Conservation (phyloP, 2,113 vertebrate genomes). For the Promerops cafer region DNA sequence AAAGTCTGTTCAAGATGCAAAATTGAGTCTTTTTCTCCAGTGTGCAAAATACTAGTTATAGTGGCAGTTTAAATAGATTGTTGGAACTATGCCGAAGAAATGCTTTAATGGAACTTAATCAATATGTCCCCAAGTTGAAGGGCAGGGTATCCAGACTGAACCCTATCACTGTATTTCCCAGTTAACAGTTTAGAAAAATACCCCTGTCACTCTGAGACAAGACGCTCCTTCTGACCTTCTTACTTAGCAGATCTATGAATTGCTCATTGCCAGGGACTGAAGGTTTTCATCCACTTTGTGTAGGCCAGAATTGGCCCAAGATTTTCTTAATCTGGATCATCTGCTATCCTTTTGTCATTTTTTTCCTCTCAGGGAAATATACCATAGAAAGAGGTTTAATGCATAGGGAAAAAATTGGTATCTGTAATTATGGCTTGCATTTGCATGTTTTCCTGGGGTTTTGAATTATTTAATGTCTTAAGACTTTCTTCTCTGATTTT, state of each 20-base stretch:
- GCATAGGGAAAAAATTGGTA: not conserved
- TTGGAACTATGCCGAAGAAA: not conserved
- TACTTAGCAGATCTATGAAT: not conserved
- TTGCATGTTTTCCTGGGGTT: not conserved
- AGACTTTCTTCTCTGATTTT: not conserved
- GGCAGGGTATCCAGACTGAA: not conserved
- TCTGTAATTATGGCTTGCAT: not conserved
- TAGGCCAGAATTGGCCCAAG: not conserved
- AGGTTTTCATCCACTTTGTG: not conserved
- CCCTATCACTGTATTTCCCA: not conserved
- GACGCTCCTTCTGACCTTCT: not conserved
- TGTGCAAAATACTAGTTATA: not conserved
- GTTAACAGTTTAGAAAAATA: not conserved
- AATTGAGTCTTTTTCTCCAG: not conserved
- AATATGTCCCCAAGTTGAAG: accelerated
- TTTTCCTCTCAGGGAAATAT: not conserved
- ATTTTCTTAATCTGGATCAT: not conserved
- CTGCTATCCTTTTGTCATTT: not conserved
- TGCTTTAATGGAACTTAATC: not conserved
- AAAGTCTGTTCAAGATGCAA: not conserved
- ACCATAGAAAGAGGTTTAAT: not conserved
- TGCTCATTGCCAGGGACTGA: not conserved
- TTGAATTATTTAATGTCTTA: not conserved
- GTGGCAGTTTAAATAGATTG: not conserved
- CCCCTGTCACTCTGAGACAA: not conserved